Conservation (phyloP, 2,888 invertebrate genomes). For the Drepana falcataria region DNA sequence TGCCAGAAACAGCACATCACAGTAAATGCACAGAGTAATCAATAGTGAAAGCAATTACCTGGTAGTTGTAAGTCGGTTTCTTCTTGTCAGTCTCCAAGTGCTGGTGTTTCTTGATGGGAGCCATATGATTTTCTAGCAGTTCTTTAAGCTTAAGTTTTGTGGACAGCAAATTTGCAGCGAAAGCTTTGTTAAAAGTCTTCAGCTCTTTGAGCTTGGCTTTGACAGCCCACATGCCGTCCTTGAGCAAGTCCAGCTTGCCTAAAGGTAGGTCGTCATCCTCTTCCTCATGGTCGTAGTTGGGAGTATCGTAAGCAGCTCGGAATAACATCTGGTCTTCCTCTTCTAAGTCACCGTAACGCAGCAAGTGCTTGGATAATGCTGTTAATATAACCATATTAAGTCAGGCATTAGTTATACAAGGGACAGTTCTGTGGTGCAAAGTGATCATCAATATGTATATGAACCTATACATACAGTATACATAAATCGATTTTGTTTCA, state of each 20-base stretch:
- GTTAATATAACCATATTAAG: slow-evolving; percentile 5
- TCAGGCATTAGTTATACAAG: no score
- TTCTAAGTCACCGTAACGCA: slow-evolving; percentile 52
- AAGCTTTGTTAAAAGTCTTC: slow-evolving; percentile 60
- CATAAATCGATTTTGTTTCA: no score
- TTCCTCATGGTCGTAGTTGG: slow-evolving; percentile 49
- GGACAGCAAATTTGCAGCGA: slow-evolving; percentile 55
- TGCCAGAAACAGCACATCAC: no score
- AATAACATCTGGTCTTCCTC: slow-evolving; percentile 61
- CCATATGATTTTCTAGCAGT: slow-evolving; percentile 38
- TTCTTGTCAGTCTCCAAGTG: slow-evolving; percentile 40
- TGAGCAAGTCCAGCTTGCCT: slow-evolving; percentile 59
- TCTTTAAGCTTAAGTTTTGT: slow-evolving; percentile 65
- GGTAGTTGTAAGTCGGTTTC: slow-evolving; percentile 46
- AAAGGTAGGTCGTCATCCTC: slow-evolving; percentile 40
- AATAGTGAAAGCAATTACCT: slow-evolving; percentile 22
- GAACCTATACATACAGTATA: no score
- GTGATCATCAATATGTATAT: no score
- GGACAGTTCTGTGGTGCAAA: no score
- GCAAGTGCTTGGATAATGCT: slow-evolving; percentile 45
- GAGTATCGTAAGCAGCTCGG: slow-evolving; percentile 61
- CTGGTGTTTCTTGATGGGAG: slow-evolving; percentile 43
- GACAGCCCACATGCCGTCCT: slow-evolving; percentile 62
- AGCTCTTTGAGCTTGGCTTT: slow-evolving; percentile 63
- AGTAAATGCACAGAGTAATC: no score